A percentile compares a stretch with the other conserved stretches of the same genome.
These are phyloP conservation scores for Ormyrus rosae DNA, from an alignment of 2,888 invertebrate species.

Conservation along the genomic window DNA sequence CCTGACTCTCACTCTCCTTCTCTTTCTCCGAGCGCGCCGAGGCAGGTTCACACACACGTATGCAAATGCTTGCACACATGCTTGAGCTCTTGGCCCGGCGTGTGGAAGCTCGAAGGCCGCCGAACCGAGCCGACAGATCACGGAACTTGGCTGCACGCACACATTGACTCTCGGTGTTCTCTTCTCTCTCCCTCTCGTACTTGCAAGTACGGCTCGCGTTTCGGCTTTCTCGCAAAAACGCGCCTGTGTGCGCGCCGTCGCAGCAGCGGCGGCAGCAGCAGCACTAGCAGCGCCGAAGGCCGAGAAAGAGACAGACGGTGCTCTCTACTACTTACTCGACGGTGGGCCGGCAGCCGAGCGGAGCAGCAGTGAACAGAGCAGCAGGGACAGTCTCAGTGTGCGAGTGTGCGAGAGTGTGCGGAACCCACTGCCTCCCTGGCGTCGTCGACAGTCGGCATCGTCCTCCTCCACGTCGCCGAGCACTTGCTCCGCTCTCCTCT, in stretches of 20 bases:
- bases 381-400: slow-evolving; percentile 14
- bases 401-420: slow-evolving; percentile 1
- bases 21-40: background rate
- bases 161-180: background rate
- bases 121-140: slow-evolving; percentile 8
- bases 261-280: slow-evolving; percentile 7
- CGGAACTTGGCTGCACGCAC: background rate
- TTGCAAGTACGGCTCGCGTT: background rate
- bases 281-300: background rate
- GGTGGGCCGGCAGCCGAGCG: background rate
- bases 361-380: background rate
- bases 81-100: background rate
- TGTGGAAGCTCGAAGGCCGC: slow-evolving; percentile 11
- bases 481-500: background rate
- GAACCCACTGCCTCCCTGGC: background rate
- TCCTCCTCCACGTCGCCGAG: no score
- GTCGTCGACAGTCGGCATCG: background rate
- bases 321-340: background rate
- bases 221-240: background rate
- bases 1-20: slow-evolving; percentile 10
- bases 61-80: slow-evolving; percentile 22
- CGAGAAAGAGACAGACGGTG: slow-evolving; percentile 6
- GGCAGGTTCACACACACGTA: slow-evolving; percentile 35
- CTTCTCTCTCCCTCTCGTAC: slow-evolving; percentile 6
- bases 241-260: background rate